Base-by-base conservation (phyloP, 2,113 vertebrate genomes). In the Micromys minutus region DNA sequence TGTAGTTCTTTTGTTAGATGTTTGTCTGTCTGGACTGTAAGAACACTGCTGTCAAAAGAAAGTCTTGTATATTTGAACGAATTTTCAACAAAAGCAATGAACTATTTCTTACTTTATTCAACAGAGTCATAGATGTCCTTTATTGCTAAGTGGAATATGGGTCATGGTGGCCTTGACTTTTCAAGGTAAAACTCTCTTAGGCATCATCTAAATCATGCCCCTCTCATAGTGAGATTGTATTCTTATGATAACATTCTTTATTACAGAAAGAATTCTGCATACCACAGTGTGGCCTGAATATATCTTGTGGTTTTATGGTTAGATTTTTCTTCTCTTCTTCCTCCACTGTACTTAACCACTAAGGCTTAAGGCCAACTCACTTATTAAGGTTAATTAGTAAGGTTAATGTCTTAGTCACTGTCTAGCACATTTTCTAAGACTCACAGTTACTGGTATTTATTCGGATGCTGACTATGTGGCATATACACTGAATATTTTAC, bases 251-350 rank as follows among this genome's bases (percentile, higher is more conserved):
- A 59, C 21, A 55, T 69, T 89, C 16, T 26, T 95, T 17, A 47
- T 4, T 79, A 42, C 26, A 55, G 59, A 75, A 45, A 29, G 71
- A 57, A 84, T 13, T 34, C 9, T 67, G 7, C 13, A 57, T 36
- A 24, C 10, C 3, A 47, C 34, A 2, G 21, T 42, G 0, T 65
- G 24, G 13, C 31, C 34, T 67, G 36, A 31, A 13, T 47, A 76
- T 17, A 19, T 55, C 5, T 52, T 63, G 10, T 50, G 19, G 17
- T 42, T 65, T 50, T 63, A 47, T 24, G 1, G 7, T 61, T 61
- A 47, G 16, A 7, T 39, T 87, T 92, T 71, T 90, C 59, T 57
- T 86, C 85, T 39, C 63, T 83, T 34, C 52, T 91, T 85, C 22
- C 13, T 86, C 39, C 39, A 34, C 13, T 80, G 42, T 36, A 50